Percentiles rank a stretch among this genome's conserved stretches.
Conservation (phyloP, 2,888 invertebrate genomes). For the Spatulosminthurus flaviceps region DNA sequence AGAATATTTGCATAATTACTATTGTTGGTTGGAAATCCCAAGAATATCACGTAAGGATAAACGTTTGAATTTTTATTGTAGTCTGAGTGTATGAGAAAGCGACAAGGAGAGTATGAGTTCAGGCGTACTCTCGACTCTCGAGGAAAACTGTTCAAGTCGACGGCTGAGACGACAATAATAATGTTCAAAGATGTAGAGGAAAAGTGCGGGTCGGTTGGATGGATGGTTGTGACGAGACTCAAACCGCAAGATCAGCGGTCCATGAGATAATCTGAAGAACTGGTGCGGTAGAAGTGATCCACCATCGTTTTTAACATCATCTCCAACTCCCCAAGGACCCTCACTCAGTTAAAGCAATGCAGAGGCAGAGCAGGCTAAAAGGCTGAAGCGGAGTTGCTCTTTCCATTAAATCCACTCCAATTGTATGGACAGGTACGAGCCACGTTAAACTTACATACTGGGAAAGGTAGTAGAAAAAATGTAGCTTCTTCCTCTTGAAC, state of each 20-base stretch:
- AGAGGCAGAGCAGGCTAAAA: no score
- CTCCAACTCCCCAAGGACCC: constrained; percentile 33
- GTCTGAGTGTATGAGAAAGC: background rate
- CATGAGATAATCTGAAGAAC: constrained; percentile 55
- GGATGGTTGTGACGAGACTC: constrained; percentile 31
- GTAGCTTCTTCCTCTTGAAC: background rate
- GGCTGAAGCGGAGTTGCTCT: no score
- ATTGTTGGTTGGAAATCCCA: no score
- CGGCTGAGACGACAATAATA: constrained; percentile 16
- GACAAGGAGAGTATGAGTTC: background rate
- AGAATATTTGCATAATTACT: no score
- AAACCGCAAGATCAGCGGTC: constrained; percentile 59
- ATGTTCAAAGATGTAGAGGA: constrained; percentile 16
- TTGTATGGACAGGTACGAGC: no score
- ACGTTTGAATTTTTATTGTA: no score
- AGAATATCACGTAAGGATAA: no score
- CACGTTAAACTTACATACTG: background rate
- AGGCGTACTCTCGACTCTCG: background rate
- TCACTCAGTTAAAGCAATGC: background rate
- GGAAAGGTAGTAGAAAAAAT: background rate
- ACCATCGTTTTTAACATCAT: constrained; percentile 51
- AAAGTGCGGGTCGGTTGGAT: constrained; percentile 38
- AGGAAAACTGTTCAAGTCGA: background rate
- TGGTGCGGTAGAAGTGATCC: constrained; percentile 49
- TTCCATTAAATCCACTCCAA: no score